These are phyloP conservation scores for Nemotelus pantherinus DNA, from an alignment of 2,888 invertebrate genomes.

Conservation along the genomic window DNA sequence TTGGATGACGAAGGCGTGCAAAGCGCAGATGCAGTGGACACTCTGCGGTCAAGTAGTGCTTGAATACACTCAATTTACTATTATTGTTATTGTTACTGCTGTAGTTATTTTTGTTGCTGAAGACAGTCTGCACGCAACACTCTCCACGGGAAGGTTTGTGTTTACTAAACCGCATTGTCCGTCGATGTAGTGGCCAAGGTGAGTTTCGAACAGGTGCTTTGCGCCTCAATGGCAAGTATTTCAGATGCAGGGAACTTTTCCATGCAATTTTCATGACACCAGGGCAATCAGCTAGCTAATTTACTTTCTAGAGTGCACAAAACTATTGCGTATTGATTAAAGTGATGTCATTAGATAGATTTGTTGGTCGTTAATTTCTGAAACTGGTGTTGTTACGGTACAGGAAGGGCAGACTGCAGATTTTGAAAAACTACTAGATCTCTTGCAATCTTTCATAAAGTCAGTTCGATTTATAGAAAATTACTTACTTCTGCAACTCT, in stretches of 20 bases:
- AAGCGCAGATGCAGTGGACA: not conserved
- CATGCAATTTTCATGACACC: not conserved
- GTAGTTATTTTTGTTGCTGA: not conserved
- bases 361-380: not conserved
- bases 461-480: not conserved
- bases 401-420: too few species aligned
- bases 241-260: not conserved
- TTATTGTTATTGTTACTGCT: slow-evolving; percentile 16
- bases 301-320: slow-evolving; percentile 36
- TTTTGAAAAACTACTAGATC: too few species aligned
- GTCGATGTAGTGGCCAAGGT: slow-evolving; percentile 9
- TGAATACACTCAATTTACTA: slow-evolving; percentile 8
- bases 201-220: slow-evolving; percentile 35
- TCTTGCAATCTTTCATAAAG: not conserved
- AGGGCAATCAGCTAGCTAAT: not conserved
- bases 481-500: too few species aligned
- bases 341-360: not conserved
- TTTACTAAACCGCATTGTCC: slow-evolving; percentile 1
- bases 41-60: slow-evolving; percentile 22
- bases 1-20: slow-evolving; percentile 8
- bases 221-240: slow-evolving; percentile 35
- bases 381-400: too few species aligned
- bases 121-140: not conserved
- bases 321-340: slow-evolving; percentile 11
- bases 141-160: slow-evolving; percentile 3